These are phyloP conservation scores for Drosophila quasianomalipes DNA, from an alignment of 2,888 invertebrate genomes.

Conservation along the genomic window DNA sequence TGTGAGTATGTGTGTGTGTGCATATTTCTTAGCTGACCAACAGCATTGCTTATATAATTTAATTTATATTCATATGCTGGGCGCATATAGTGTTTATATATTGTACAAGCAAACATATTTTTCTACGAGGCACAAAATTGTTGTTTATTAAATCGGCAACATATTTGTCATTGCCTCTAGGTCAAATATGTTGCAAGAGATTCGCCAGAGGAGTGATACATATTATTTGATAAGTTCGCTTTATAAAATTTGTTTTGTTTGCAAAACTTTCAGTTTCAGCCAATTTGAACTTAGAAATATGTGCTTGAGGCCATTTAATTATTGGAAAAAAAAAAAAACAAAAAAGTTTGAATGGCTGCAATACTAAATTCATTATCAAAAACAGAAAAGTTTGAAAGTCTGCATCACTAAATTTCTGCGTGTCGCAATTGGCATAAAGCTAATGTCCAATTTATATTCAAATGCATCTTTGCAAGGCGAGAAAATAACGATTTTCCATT, in stretches of 20 bases:
- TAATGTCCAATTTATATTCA: not conserved
- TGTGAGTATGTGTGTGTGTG: constrained; percentile 11
- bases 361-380: not conserved
- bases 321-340: too few species aligned
- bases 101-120: constrained; percentile 11
- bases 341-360: not conserved
- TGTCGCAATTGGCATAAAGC: not conserved
- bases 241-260: constrained; percentile 10
- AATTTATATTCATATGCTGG: constrained; percentile 64
- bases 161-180: constrained; percentile 74
- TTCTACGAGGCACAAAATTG: constrained; percentile 1
- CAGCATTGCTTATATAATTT: constrained; percentile 67
- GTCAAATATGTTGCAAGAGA: constrained; percentile 62
- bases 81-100: constrained; percentile 9
- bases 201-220: not conserved
- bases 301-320: not conserved
- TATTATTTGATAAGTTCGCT: constrained; percentile 21
- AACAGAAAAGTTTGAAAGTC: not conserved
- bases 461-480: not conserved
- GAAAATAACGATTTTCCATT: not conserved
- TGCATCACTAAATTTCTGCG: not conserved
- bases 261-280: constrained; percentile 7
- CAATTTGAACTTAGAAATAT: not conserved
- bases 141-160: constrained; percentile 43
- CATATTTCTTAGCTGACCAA: constrained; percentile 34